Percentiles rank a stretch among this genome's conserved stretches.
These are phyloP conservation scores for Diadegma fenestrale DNA, from an alignment of 2,888 invertebrate species.

Conservation along the genomic window DNA sequence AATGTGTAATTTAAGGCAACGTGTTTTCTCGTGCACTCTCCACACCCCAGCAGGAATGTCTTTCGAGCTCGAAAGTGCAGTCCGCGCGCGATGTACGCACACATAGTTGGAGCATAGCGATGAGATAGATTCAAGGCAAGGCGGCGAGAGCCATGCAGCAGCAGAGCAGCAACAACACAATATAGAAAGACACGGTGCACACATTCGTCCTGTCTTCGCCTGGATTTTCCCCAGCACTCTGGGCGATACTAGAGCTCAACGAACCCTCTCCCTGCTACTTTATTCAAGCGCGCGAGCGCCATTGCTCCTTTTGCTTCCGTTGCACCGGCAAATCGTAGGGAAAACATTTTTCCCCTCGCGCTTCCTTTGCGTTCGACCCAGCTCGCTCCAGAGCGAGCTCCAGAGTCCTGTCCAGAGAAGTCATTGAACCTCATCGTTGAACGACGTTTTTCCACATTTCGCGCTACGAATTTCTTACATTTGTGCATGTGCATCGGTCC, in stretches of 20 bases:
- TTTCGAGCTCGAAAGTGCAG: conserved; percentile 56
- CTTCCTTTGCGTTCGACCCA: not conserved
- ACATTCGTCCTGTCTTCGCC: conserved; percentile 40
- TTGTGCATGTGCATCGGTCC: not conserved
- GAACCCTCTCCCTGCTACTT: conserved; percentile 19
- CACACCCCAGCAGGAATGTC: conserved; percentile 52
- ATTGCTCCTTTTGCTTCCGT: conserved; percentile 42
- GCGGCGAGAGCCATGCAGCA: not conserved
- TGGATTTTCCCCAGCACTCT: conserved; percentile 25
- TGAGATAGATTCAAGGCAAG: conserved; percentile 26
- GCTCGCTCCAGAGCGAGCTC: not conserved
- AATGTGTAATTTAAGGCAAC: conserved; percentile 32
- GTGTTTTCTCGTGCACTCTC: not conserved
- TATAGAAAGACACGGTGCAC: not conserved
- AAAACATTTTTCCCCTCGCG: conserved; percentile 35
- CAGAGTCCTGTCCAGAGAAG: conserved; percentile 14
- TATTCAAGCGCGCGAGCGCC: not conserved
- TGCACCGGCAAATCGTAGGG: conserved; percentile 13
- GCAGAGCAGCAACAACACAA: too few species aligned
- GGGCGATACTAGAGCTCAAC: conserved; percentile 39
- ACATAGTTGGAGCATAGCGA: conserved; percentile 7
- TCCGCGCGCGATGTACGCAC: not conserved
- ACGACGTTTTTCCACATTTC: conserved; percentile 54
- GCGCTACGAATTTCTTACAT: conserved; percentile 2
- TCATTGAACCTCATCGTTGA: conserved; percentile 52